These are phyloP conservation scores for Orthonevra nobilis DNA, from an alignment of 2,888 invertebrate species.

Conservation along the genomic window DNA sequence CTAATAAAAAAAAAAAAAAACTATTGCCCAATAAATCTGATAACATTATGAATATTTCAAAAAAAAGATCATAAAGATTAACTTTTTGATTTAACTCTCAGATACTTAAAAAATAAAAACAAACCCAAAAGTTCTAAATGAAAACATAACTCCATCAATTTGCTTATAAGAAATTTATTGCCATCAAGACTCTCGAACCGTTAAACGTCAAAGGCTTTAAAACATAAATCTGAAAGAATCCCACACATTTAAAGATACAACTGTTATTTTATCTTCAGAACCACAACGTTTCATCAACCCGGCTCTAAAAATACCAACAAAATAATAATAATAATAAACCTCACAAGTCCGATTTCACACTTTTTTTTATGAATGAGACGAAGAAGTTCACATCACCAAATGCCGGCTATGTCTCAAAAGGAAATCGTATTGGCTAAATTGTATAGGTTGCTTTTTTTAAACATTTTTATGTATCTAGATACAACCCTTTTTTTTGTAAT, in stretches of 20 bases:
- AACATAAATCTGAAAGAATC: conserved; percentile 8
- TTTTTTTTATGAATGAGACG: conserved; percentile 49
- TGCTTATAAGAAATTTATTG: conserved; percentile 14
- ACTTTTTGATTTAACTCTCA: conserved; percentile 12
- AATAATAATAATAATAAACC: neutral
- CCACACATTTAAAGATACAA: neutral
- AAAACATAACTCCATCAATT: neutral
- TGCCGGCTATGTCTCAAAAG: conserved; percentile 4
- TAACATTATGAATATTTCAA: conserved; percentile 30
- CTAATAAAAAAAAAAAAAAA: too few relatives aligned
- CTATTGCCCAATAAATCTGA: conserved; percentile 31
- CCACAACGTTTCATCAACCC: conserved; percentile 21
- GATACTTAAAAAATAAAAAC: conserved; percentile 3
- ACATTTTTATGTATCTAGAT: conserved; percentile 16
- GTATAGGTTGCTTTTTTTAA: too few relatives aligned
- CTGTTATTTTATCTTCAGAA: conserved; percentile 4
- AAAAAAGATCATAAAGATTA: conserved; percentile 33
- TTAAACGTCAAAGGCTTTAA: conserved; percentile 2
- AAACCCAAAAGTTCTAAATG: conserved; percentile 4
- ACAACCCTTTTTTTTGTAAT: conserved; percentile 7
- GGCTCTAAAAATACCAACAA: neutral
- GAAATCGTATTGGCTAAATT: conserved; percentile 1
- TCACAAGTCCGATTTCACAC: conserved; percentile 44
- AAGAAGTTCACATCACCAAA: conserved; percentile 24
- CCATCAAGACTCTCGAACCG: neutral